Percentiles rank a stretch among this genome's conserved stretches.
Conservation (phyloP, 2,797 vertebrate genomes). For the Ctenosaura bakeri region DNA sequence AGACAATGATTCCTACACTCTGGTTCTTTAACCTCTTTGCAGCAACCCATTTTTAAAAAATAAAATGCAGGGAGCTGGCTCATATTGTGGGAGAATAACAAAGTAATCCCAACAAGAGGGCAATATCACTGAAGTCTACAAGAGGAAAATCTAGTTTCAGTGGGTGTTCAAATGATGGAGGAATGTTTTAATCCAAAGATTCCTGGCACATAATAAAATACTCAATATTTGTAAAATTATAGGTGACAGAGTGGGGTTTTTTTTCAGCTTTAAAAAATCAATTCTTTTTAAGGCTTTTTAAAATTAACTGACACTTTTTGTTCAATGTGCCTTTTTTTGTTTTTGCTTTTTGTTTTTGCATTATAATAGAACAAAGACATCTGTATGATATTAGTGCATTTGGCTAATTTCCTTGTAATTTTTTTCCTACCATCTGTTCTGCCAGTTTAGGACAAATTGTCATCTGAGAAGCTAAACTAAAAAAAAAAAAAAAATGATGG, state of each 20-base stretch:
- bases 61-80: not conserved
- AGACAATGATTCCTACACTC: not conserved
- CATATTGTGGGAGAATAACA: not conserved
- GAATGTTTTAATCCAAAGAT: slow-evolving; percentile 4
- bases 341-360: not conserved
- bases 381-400: slow-evolving; percentile 41
- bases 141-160: not conserved
- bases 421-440: slow-evolving; percentile 28
- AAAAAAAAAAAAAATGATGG: slow-evolving; percentile 7
- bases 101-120: not conserved
- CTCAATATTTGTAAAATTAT: not conserved
- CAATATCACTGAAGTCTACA: not conserved
- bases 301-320: not conserved
- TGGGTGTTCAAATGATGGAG: not conserved
- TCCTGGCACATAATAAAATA: not conserved
- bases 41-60: not conserved
- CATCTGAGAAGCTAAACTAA: slow-evolving; percentile 4
- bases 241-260: not conserved
- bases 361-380: slow-evolving; percentile 30
- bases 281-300: not conserved
- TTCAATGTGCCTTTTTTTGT: not conserved
- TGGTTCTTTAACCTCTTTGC: not conserved
- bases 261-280: slow-evolving; percentile 17
- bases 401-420: slow-evolving; percentile 21
- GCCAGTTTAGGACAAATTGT: slow-evolving; percentile 32